phyloP scores from a whole-genome alignment of 2,113 vertebrate species.

The cattle (Bos taurus) region DNA sequence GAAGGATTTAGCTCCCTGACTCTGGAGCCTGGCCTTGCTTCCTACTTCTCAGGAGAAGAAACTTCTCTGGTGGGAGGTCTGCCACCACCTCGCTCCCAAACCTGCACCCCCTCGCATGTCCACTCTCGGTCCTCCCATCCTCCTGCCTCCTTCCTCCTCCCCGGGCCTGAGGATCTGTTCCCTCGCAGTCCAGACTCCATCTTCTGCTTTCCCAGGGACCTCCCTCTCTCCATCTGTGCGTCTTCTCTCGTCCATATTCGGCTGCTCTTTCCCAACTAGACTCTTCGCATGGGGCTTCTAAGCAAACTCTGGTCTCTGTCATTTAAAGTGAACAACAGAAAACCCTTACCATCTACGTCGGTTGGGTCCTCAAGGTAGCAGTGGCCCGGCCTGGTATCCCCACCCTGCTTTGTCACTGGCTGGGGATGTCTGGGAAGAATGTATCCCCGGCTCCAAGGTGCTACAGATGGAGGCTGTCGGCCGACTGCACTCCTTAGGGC shows the following conservation, averaged over 20 bases:
- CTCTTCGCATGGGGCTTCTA: not conserved
- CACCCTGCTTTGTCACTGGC: not conserved
- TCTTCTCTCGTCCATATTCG: not conserved
- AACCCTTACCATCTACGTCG: not conserved
- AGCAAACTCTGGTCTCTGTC: not conserved
- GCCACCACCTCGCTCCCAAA: not conserved
- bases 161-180: not conserved
- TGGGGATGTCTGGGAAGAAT: fast-evolving
- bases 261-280: not conserved
- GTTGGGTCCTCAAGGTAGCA: not conserved
- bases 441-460: not conserved
- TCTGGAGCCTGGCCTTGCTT: not conserved
- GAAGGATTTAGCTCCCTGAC: not conserved
- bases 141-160: not conserved
- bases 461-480: not conserved
- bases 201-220: not conserved
- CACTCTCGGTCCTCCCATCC: not conserved
- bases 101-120: fast-evolving
- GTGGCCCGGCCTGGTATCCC: not conserved
- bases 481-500: not conserved
- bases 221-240: not conserved
- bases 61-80: not conserved
- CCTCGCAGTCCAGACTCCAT: not conserved
- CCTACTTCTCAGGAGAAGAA: not conserved
- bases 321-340: not conserved